Evolutionary conservation across 2,888 invertebrate genomes (phyloP).

Genomic region (Limenitis camilla): DNA sequence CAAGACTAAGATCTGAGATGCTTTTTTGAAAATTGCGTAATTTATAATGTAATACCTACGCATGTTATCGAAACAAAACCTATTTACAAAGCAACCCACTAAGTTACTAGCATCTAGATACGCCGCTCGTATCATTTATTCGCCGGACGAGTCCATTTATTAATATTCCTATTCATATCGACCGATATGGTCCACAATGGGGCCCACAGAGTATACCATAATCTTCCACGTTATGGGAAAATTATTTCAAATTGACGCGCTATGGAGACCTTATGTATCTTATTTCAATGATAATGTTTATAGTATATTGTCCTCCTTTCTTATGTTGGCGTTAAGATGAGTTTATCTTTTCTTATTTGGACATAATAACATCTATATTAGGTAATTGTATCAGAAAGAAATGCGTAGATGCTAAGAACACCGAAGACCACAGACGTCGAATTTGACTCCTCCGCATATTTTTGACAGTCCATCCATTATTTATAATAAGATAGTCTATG

Average conservation of each 20-base stretch:
- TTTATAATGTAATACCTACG: too few relatives aligned
- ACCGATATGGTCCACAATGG: constrained; percentile 24
- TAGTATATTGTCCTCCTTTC: constrained; percentile 20
- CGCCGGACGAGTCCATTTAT: constrained; percentile 27
- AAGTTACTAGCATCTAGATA: neutral
- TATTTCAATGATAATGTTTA: constrained; percentile 28
- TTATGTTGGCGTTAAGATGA: constrained; percentile 29
- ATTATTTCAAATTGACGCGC: constrained; percentile 51
- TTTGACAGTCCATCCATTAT: constrained; percentile 7
- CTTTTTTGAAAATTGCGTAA: too few relatives aligned
- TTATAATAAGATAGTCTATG: neutral
- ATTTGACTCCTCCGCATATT: constrained; percentile 20
- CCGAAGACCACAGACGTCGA: constrained; percentile 39
- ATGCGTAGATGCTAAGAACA: constrained; percentile 20
- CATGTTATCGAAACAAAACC: too few relatives aligned
- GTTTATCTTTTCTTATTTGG: constrained; percentile 26
- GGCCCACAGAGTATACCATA: constrained; percentile 22
- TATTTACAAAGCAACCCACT: too few relatives aligned
- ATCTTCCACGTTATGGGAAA: constrained; percentile 42
- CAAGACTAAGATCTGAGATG: too few relatives aligned
- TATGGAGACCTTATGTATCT: constrained; percentile 32
- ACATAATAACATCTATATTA: constrained; percentile 29
- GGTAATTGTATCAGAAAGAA: constrained; percentile 22
- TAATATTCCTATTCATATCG: constrained; percentile 27
- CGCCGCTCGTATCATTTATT: constrained; percentile 21